A percentile compares a stretch with the other conserved stretches of the same genome.
Evolutionary conservation across 1,140 invertebrate genomes (phyloP).

Genomic region (Phymastichus coffea): DNA sequence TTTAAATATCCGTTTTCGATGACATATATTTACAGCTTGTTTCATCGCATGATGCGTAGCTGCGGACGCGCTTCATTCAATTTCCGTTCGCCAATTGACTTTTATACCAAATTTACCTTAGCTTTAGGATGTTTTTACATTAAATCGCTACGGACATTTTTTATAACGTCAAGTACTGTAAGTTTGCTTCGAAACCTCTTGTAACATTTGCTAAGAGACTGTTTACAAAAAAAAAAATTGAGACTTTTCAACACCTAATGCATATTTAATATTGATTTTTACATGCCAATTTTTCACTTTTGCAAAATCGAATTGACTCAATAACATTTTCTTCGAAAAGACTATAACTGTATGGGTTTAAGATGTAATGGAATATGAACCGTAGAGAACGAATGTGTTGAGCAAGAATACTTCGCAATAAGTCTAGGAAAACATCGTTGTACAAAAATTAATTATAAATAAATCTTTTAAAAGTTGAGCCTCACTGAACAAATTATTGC

Average conservation of each 20-base stretch:
- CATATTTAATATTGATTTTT: neutral
- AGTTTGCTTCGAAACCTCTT: neutral
- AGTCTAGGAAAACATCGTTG: constrained; percentile 23
- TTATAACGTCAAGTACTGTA: neutral
- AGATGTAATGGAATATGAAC: constrained; percentile 7
- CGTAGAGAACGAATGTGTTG: constrained; percentile 13
- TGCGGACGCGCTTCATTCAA: neutral
- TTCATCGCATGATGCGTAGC: neutral
- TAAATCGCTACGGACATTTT: neutral
- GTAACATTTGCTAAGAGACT: neutral
- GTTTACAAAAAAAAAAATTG: neutral
- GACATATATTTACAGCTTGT: constrained; percentile 12
- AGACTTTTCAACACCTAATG: neutral
- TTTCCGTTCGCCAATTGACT: neutral
- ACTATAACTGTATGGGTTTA: constrained; percentile 3
- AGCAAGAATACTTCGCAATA: neutral
- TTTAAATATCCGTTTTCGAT: constrained; percentile 8
- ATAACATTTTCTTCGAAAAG: neutral
- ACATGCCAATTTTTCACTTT: neutral
- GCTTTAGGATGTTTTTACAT: constrained; percentile 11
- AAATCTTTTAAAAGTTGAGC: constrained; percentile 26
- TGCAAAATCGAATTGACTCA: neutral
- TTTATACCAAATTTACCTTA: constrained; percentile 22
- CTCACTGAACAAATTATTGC: too few species aligned
- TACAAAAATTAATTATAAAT: constrained; percentile 28